Percentiles rank a stretch among this genome's conserved stretches.
Evolutionary conservation across 2,888 invertebrate genomes (phyloP).

Genomic region (Epistrophella euchroma): DNA sequence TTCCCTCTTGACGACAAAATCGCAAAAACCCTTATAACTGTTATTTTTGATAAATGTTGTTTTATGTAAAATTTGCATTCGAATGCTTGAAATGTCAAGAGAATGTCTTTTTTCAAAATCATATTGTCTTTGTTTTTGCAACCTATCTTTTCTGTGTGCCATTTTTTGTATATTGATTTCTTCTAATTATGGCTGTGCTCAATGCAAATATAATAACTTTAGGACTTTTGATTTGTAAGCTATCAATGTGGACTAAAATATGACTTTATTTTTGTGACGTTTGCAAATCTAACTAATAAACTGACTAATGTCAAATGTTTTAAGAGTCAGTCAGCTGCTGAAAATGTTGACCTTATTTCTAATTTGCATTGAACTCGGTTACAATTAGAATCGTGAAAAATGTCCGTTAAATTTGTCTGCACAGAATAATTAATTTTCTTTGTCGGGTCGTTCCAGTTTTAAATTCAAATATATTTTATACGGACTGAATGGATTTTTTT

Average conservation of each 20-base stretch:
- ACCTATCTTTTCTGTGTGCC: slow-evolving; percentile 45
- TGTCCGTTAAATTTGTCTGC: slow-evolving; percentile 25
- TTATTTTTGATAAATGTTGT: slow-evolving; percentile 16
- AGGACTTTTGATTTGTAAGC: background rate
- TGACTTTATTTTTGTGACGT: background rate
- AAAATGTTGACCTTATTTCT: background rate
- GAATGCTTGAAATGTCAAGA: slow-evolving; percentile 68
- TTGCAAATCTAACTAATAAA: background rate
- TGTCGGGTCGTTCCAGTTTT: slow-evolving; percentile 4
- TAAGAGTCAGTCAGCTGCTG: background rate
- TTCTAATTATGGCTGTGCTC: background rate
- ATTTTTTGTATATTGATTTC: slow-evolving; percentile 21
- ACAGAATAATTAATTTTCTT: slow-evolving; percentile 11
- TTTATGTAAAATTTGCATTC: slow-evolving; percentile 57
- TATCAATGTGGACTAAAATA: background rate
- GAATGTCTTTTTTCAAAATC: slow-evolving; percentile 43
- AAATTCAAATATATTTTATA: slow-evolving; percentile 16
- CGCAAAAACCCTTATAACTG: slow-evolving; percentile 11
- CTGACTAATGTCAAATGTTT: background rate
- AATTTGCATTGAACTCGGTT: slow-evolving; percentile 6
- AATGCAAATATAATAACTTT: background rate
- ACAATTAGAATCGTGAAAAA: slow-evolving; percentile 30
- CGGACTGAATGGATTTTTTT: slow-evolving; percentile 24
- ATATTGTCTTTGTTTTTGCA: slow-evolving; percentile 40
- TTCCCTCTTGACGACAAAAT: slow-evolving; percentile 10